Conservation (phyloP, 2,113 vertebrate genomes). For the Panthera tigris region DNA sequence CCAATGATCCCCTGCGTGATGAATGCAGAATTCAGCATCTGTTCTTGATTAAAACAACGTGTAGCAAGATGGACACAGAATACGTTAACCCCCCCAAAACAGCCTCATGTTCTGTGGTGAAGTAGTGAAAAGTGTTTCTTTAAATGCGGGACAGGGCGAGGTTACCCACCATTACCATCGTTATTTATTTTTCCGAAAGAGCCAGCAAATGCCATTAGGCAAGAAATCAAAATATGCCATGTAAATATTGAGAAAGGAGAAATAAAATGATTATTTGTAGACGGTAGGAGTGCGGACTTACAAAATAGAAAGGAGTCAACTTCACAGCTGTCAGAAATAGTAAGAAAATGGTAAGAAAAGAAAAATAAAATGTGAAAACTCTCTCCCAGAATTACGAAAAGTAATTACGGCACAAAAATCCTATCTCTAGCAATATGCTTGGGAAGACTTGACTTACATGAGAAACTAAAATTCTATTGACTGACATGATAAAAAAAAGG, state of each 20-base stretch:
- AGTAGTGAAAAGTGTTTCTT: neutral
- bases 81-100: neutral
- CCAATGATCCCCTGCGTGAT: neutral
- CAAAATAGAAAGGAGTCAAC: neutral
- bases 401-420: neutral
- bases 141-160: neutral
- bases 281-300: neutral
- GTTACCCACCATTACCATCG: neutral
- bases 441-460: neutral
- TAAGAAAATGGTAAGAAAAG: neutral
- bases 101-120: neutral
- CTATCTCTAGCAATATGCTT: neutral
- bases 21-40: neutral
- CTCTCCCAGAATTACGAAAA: slow-evolving; percentile 15
- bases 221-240: neutral
- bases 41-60: neutral
- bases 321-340: neutral
- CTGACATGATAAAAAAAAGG: neutral
- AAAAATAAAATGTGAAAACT: neutral
- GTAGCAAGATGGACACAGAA: neutral
- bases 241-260: neutral
- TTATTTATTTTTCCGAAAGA: slow-evolving; percentile 18
- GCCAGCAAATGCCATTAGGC: neutral
- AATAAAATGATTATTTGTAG: neutral
- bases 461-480: neutral